Conservation (phyloP, 2,888 invertebrate genomes). For the Heliconius sara region DNA sequence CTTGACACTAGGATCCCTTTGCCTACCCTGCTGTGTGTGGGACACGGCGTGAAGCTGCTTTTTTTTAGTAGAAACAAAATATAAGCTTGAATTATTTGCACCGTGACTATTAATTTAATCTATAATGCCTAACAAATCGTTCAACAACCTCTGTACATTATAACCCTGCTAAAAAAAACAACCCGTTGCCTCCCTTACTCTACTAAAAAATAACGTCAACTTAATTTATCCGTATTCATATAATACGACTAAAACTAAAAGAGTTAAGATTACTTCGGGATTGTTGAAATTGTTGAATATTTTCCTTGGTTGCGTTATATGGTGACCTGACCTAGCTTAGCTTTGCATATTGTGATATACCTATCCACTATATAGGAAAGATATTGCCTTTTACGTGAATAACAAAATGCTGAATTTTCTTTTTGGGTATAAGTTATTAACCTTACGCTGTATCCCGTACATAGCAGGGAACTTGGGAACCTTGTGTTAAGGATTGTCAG, state of each 20-base stretch:
- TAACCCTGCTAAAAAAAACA: constrained; percentile 25
- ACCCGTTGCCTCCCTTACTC: neutral
- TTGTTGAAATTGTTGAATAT: neutral
- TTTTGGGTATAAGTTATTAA: no score
- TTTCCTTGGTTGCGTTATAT: constrained; percentile 29
- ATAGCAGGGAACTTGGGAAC: no score
- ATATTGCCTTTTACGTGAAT: no score
- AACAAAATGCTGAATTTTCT: no score
- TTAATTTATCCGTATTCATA: neutral
- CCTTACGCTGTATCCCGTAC: no score
- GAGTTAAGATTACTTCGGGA: no score
- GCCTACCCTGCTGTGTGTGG: no score
- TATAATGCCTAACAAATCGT: constrained; percentile 22
- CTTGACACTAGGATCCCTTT: no score
- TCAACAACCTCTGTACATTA: constrained; percentile 23
- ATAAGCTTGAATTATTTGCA: neutral
- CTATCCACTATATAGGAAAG: neutral
- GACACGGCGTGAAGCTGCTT: no score
- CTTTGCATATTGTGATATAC: constrained; percentile 30
- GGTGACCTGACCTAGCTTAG: constrained; percentile 41
- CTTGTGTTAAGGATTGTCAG: no score
- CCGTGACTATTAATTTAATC: neutral
- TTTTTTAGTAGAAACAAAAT: neutral
- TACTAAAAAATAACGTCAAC: neutral
- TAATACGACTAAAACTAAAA: neutral